Evolutionary conservation across 2,113 vertebrate species (phyloP).

Genomic region (Myotis lucifugus): DNA sequence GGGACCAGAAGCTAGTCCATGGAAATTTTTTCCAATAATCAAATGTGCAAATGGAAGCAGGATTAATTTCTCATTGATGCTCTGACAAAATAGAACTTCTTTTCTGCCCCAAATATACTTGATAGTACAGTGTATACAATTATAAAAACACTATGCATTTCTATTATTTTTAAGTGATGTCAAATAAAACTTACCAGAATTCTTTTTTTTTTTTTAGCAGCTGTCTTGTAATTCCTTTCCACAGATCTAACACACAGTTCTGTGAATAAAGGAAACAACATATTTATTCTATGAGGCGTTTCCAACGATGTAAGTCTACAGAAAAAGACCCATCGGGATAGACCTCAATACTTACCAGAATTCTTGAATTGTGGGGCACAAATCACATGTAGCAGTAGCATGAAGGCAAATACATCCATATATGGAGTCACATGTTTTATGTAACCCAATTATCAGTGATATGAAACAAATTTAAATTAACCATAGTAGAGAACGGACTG

Average conservation of each 20-base stretch:
- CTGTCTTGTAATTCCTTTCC: no score
- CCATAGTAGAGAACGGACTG: neutral
- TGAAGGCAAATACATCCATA: neutral
- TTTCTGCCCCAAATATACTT: neutral
- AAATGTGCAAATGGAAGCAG: neutral
- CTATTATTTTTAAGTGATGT: neutral
- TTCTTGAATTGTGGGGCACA: neutral
- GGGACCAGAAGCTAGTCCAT: neutral
- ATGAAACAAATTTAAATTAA: neutral
- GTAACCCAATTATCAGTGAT: neutral
- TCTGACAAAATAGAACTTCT: neutral
- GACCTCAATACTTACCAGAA: neutral
- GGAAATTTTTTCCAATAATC: neutral
- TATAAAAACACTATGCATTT: neutral
- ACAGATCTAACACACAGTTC: no score
- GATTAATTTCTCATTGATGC: neutral
- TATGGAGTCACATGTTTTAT: neutral
- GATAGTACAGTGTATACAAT: neutral
- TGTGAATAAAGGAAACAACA: no score
- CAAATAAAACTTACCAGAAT: neutral
- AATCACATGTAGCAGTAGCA: neutral
- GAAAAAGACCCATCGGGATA: no score
- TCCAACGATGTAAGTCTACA: no score
- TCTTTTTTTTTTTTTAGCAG: neutral
- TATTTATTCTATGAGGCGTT: no score